These are phyloP conservation scores for Tokudaia tokunoshimensis DNA, from an alignment of 2,797 vertebrate genomes.

Conservation along the genomic window DNA sequence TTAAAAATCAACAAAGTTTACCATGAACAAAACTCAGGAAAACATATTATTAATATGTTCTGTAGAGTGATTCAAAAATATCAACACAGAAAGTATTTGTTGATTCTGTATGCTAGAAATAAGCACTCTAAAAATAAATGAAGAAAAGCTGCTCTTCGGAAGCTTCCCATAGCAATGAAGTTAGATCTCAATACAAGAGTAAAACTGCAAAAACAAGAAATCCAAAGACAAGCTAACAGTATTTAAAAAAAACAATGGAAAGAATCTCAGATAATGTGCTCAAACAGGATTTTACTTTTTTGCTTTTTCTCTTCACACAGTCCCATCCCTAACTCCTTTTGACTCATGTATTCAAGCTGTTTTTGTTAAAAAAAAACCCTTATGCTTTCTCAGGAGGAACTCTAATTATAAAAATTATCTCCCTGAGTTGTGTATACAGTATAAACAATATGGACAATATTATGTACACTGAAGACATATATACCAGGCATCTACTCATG, in stretches of 20 bases:
- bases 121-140: background rate
- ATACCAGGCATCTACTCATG: background rate
- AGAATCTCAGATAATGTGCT: background rate
- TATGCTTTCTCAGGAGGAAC: background rate
- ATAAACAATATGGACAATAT: background rate
- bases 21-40: constrained; percentile 19
- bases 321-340: background rate
- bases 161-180: background rate
- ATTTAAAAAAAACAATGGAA: background rate
- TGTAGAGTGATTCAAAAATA: background rate
- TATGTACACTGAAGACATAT: background rate
- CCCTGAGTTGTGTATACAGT: background rate
- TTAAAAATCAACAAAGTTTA: background rate
- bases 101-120: background rate
- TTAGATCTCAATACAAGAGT: background rate
- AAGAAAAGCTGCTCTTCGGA: background rate
- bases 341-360: background rate
- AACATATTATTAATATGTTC: background rate
- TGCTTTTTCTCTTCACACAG: background rate
- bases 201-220: background rate
- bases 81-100: background rate
- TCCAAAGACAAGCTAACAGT: background rate
- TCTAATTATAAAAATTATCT: constrained; percentile 8
- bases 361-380: background rate
- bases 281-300: background rate